Conservation (phyloP, 2,797 vertebrate species). For the Ctenosaura bakeri region DNA sequence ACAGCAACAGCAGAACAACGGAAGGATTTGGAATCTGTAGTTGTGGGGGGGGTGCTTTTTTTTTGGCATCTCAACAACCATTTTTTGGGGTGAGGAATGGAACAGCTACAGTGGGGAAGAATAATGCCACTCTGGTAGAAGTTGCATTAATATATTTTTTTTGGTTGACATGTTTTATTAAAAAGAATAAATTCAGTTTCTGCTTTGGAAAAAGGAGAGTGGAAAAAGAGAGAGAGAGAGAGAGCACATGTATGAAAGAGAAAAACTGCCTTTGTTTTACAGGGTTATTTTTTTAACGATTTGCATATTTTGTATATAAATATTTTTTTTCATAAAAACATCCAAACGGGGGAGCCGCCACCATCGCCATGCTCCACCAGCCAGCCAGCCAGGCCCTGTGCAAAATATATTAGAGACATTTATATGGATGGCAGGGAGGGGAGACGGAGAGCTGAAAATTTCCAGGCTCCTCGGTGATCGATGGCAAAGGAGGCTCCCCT, state of each 20-base stretch:
- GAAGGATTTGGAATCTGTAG: background rate
- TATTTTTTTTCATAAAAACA: constrained; percentile 87
- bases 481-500: constrained; percentile 88
- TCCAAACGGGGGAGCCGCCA: constrained; percentile 58
- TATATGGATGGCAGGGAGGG: constrained; percentile 97
- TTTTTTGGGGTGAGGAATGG: constrained; percentile 42
- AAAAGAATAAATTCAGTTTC: constrained; percentile 85
- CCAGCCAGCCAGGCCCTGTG: constrained; percentile 45
- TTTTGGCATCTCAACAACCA: constrained; percentile 48
- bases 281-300: constrained; percentile 72
- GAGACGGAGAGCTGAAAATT: constrained; percentile 89
- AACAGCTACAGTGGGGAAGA: constrained; percentile 37
- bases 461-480: constrained; percentile 96
- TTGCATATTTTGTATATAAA: constrained; percentile 90
- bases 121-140: constrained; percentile 61
- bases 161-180: constrained; percentile 87
- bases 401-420: constrained; percentile 98
- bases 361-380: background rate
- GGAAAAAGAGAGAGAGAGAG: constrained; percentile 71
- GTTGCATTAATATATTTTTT: constrained; percentile 74
- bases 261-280: constrained; percentile 78
- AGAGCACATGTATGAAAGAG: constrained; percentile 63
- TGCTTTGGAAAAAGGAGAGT: constrained; percentile 85
- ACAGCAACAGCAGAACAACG: too few species aligned
- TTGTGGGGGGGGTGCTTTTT: constrained; percentile 36